A percentile compares a stretch with the other conserved stretches of the same genome.
Conservation (phyloP, 2,888 invertebrate genomes). For the Habroteleia sp. region DNA sequence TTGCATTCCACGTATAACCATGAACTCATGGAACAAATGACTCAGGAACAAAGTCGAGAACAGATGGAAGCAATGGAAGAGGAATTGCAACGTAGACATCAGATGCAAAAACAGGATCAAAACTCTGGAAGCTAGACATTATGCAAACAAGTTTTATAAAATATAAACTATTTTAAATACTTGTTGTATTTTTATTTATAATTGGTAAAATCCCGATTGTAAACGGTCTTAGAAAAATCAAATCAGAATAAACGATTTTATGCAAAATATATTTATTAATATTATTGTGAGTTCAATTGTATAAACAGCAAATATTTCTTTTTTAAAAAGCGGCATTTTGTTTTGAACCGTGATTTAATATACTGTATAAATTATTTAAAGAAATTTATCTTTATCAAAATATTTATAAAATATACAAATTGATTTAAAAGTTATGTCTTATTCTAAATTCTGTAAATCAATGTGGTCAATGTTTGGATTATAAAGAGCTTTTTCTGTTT, state of each 20-base stretch:
- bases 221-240: too few relatives aligned
- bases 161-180: not conserved
- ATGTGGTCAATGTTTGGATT: conserved; percentile 18
- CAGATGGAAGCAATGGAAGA: conserved; percentile 82
- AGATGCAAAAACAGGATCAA: conserved; percentile 43
- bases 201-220: too few relatives aligned
- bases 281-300: too few relatives aligned
- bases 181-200: too few relatives aligned
- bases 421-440: not conserved
- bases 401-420: conserved; percentile 3
- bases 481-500: conserved; percentile 5
- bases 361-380: too few relatives aligned
- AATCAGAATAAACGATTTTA: too few relatives aligned
- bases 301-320: too few relatives aligned
- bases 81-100: conserved; percentile 78
- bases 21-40: conserved; percentile 90
- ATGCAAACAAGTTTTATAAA: not conserved
- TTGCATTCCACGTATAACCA: conserved; percentile 98
- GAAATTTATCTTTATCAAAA: too few relatives aligned
- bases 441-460: not conserved
- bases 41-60: conserved; percentile 82
- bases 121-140: conserved; percentile 6
- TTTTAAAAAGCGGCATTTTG: too few relatives aligned
- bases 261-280: too few relatives aligned
- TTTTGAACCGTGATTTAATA: too few relatives aligned